Base-by-base conservation (phyloP, 2,888 invertebrate species). In the Melipona beecheii region DNA sequence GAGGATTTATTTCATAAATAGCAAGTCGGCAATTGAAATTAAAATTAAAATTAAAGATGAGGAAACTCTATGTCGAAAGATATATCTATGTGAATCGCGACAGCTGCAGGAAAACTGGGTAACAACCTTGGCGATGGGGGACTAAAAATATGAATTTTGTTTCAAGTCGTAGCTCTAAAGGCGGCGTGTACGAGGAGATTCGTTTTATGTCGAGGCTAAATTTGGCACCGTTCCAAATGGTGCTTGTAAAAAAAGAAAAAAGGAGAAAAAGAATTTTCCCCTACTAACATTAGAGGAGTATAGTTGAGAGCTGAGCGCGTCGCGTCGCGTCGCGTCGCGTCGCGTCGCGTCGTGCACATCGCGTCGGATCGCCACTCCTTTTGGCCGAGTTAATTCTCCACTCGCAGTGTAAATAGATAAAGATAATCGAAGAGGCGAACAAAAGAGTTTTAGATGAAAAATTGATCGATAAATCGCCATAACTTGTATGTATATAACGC, bases 111-210 rank as follows among this genome's bases (percentile, higher is more conserved):
- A 50, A 58, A 78, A 85, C 74, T 64, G 78, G 79, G 70, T 66
- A 71, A 78, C 65, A 84, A 78, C 76, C 86, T 90, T 81, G 85
- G 78, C 85, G 87, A 87, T 88, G 87, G 83, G 76, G 66, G 75
- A 85, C 92, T 92, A 92, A 91, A 92, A 92, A 92, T 92, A 92
- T 90, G 85, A 88, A 84, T 87, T 58, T 78, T 82, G 85, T 86
- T 85, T 56, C 60, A 75, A 76, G 87, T 87, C 83, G 68, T 72
- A 73, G 64, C 4, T 65, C 43, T 43, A 43, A 9, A 43, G n/a
- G 65, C 36, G 13, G 21, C 64, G 31, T 69, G 58, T 52, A 52
- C 64, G 72, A 49, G 36, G 86, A 81, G 86, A 86, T 84, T 78
- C 79, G 80, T 87, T 86, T 84, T 76, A 81, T 52, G 83, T 88